These are phyloP conservation scores for Euplagia quadripunctaria DNA, from an alignment of 2,888 invertebrate genomes.

Conservation along the genomic window DNA sequence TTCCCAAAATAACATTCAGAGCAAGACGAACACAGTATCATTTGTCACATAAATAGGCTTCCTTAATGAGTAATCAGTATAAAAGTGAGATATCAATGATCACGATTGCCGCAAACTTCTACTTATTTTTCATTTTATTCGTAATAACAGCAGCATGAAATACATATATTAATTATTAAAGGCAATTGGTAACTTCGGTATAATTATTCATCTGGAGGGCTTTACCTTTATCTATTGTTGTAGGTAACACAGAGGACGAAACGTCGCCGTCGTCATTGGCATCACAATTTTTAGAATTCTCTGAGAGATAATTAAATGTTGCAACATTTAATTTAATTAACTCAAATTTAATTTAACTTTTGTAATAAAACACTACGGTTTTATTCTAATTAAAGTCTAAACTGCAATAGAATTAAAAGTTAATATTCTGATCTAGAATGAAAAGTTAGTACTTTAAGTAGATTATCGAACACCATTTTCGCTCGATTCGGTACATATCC, in stretches of 20 bases:
- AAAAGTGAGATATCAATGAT: slow-evolving; percentile 19
- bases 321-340: not conserved
- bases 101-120: slow-evolving; percentile 10
- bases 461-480: not conserved
- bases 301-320: not conserved
- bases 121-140: not conserved
- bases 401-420: not conserved
- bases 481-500: not conserved
- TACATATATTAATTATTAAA: no score
- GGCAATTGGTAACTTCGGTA: not conserved
- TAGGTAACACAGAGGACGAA: not conserved
- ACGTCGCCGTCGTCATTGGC: not conserved
- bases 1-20: slow-evolving; percentile 50
- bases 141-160: no score
- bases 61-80: slow-evolving; percentile 43
- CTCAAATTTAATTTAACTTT: not conserved
- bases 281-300: not conserved
- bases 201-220: slow-evolving; percentile 7
- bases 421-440: not conserved
- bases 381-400: not conserved
- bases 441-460: not conserved
- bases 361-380: not conserved
- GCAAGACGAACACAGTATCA: slow-evolving; percentile 42
- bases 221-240: not conserved
- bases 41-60: slow-evolving; percentile 52